Evolutionary conservation across 2,797 vertebrate species (phyloP).

Genomic region (Delichon dasypus): DNA sequence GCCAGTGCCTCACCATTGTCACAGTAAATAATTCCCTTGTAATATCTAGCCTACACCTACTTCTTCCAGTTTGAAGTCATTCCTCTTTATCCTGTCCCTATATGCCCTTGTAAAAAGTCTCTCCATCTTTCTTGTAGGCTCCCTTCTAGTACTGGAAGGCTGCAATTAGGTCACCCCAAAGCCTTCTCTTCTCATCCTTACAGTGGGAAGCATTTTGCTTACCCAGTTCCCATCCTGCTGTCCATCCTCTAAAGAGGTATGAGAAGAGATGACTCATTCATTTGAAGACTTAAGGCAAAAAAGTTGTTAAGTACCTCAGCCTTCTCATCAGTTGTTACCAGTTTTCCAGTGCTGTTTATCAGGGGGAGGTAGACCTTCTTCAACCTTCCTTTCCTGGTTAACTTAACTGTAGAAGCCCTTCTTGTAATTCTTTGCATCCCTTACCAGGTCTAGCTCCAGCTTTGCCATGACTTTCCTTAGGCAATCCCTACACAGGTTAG

Average conservation of each 20-base stretch:
- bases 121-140: not conserved
- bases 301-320: not conserved
- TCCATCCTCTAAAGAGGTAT: not conserved
- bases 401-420: not conserved
- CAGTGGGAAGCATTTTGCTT: not conserved
- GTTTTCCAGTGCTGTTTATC: not conserved
- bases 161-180: not conserved
- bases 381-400: not conserved
- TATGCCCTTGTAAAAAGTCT: not conserved
- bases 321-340: no score
- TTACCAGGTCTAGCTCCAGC: not conserved
- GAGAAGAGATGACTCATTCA: not conserved
- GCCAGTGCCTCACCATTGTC: rapidly evolving
- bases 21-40: not conserved
- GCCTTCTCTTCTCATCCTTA: not conserved
- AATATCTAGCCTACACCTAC: not conserved
- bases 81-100: not conserved
- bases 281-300: not conserved
- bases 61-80: not conserved
- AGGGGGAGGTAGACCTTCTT: not conserved
- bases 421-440: not conserved
- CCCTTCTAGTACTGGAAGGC: not conserved
- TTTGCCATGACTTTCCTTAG: not conserved
- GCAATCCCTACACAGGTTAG: no score
- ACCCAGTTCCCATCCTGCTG: not conserved